Evolutionary conservation across 2,797 vertebrate species (phyloP).

Genomic region (Acanthornis magna): DNA sequence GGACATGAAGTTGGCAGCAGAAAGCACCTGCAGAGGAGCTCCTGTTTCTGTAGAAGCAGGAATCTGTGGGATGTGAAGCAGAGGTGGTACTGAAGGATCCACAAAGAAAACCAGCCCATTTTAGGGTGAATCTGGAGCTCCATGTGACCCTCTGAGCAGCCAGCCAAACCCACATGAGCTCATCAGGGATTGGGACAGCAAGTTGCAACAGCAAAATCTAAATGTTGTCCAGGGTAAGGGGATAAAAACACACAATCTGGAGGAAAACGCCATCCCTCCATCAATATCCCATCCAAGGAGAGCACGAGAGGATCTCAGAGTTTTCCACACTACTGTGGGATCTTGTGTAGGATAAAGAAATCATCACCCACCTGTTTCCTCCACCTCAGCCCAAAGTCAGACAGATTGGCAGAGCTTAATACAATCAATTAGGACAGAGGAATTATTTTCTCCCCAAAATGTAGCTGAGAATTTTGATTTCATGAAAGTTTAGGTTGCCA

Average conservation of each 20-base stretch:
- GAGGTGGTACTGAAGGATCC: neutral
- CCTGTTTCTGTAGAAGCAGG: neutral
- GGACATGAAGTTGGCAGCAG: neutral
- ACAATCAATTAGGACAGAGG: neutral
- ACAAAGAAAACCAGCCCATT: accelerated
- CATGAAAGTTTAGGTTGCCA: neutral
- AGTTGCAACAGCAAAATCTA: neutral
- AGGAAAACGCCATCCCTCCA: neutral
- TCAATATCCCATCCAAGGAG: too few species aligned
- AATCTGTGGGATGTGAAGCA: neutral
- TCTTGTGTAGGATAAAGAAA: neutral
- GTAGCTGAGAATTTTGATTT: neutral
- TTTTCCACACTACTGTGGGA: accelerated
- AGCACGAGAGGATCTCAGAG: neutral
- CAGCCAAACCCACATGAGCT: accelerated
- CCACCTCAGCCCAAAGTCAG: neutral
- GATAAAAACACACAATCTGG: accelerated
- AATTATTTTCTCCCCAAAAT: neutral
- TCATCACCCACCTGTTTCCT: neutral
- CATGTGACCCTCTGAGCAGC: neutral
- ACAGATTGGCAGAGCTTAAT: neutral
- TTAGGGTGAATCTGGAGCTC: neutral
- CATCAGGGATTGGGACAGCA: neutral
- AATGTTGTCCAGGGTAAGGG: accelerated
- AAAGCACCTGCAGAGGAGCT: neutral